These are phyloP conservation scores for Physeter macrocephalus DNA, from an alignment of 2,113 vertebrate species.

Conservation along the genomic window DNA sequence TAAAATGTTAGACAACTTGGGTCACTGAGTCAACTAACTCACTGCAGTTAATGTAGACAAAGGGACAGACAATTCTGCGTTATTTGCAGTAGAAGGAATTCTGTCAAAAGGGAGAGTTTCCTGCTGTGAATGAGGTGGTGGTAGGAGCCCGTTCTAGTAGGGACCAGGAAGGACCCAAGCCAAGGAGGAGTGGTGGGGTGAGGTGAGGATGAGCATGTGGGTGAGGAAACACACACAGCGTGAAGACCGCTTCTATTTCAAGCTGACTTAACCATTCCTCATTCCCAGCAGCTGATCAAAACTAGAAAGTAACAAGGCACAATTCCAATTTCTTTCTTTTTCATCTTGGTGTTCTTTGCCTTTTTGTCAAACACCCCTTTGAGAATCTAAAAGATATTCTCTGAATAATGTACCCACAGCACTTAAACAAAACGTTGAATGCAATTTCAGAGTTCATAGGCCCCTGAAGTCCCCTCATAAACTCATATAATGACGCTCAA, in stretches of 20 bases:
- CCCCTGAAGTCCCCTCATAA: background rate
- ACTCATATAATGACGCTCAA: background rate
- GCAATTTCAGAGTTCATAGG: background rate
- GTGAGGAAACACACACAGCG: background rate
- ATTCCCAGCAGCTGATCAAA: background rate
- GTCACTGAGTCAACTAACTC: background rate
- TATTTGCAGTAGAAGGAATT: background rate
- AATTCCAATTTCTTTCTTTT: background rate
- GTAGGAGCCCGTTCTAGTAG: background rate
- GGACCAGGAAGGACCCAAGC: background rate
- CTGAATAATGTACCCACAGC: background rate
- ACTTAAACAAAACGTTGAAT: background rate
- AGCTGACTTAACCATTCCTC: background rate
- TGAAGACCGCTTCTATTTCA: background rate
- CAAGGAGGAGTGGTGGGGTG: background rate
- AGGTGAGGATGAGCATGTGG: fast-evolving
- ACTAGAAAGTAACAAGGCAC: background rate
- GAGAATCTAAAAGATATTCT: background rate
- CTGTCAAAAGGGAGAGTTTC: background rate
- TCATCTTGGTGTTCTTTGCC: background rate
- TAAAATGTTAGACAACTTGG: background rate
- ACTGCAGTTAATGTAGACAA: background rate
- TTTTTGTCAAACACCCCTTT: background rate
- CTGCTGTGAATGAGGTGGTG: background rate
- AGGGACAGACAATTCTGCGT: background rate